Conservation (phyloP, 2,888 invertebrate genomes). For the Amphipoea lucens region DNA sequence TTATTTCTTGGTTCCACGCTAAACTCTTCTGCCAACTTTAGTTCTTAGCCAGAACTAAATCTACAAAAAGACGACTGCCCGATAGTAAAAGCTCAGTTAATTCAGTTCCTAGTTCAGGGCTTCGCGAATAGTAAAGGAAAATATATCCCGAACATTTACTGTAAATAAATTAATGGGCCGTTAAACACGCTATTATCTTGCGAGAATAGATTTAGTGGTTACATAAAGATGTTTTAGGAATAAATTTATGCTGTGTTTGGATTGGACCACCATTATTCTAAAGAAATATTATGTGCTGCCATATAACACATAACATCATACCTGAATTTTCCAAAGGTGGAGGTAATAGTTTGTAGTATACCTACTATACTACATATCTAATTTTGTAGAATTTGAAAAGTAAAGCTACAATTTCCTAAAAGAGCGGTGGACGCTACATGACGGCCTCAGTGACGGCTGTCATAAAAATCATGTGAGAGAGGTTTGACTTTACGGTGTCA, state of each 20-base stretch:
- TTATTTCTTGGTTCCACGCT: not conserved
- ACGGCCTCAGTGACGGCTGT: not conserved
- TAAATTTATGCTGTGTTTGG: slow-evolving; percentile 14
- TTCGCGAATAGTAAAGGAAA: slow-evolving; percentile 13
- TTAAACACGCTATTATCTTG: slow-evolving; percentile 43
- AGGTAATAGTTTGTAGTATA: not conserved
- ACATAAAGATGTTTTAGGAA: slow-evolving; percentile 22
- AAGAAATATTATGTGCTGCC: not conserved
- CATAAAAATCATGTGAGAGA: not conserved
- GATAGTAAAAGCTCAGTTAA: slow-evolving; percentile 13
- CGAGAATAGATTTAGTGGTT: slow-evolving; percentile 43
- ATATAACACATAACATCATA: not conserved
- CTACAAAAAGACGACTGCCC: slow-evolving; percentile 9
- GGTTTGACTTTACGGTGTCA: not conserved
- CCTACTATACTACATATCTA: not conserved
- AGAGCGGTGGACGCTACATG: not conserved
- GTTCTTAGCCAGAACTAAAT: slow-evolving; percentile 8
- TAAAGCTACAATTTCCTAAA: not conserved
- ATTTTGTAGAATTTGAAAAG: not conserved
- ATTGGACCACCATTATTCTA: slow-evolving; percentile 21
- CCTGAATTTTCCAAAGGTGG: not conserved
- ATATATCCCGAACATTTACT: slow-evolving; percentile 25
- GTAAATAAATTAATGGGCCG: slow-evolving; percentile 45
- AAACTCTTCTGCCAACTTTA: not conserved
- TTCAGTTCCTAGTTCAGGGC: slow-evolving; percentile 27